phyloP scores from a whole-genome alignment of 1,140 invertebrate genomes.

The Lanistes nyassanus region DNA sequence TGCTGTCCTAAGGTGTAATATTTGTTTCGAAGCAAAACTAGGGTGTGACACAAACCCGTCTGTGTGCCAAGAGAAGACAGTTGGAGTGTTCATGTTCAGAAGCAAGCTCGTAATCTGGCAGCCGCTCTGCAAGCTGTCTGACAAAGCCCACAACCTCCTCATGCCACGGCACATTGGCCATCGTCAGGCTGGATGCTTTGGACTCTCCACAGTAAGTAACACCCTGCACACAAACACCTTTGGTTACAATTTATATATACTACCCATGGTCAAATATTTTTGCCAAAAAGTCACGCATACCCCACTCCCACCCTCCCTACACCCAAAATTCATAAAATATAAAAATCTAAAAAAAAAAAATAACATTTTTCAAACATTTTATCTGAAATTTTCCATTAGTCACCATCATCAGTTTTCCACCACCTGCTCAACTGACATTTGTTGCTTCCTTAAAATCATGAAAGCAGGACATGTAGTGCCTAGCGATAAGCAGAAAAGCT shows the following conservation, averaged over 20 bases:
- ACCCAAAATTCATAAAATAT: background rate
- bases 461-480: no score
- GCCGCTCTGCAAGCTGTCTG: constrained; percentile 64
- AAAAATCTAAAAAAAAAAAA: background rate
- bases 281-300: background rate
- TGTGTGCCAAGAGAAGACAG: constrained; percentile 73
- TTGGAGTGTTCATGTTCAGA: constrained; percentile 77
- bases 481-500: no score
- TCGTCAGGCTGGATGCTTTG: constrained; percentile 72
- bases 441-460: no score
- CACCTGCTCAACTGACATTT: no score
- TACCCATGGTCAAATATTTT: background rate
- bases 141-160: constrained; percentile 74
- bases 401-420: no score
- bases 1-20: no score
- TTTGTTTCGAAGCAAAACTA: no score
- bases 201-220: constrained; percentile 76
- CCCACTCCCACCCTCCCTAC: background rate
- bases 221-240: constrained; percentile 64
- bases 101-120: constrained; percentile 73
- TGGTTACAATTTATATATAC: background rate
- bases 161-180: constrained; percentile 78
- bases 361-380: background rate
- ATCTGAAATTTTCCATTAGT: no score
- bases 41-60: constrained; percentile 66